These are phyloP conservation scores for Acrobasis suavella DNA, from an alignment of 2,888 invertebrate genomes.

Conservation along the genomic window DNA sequence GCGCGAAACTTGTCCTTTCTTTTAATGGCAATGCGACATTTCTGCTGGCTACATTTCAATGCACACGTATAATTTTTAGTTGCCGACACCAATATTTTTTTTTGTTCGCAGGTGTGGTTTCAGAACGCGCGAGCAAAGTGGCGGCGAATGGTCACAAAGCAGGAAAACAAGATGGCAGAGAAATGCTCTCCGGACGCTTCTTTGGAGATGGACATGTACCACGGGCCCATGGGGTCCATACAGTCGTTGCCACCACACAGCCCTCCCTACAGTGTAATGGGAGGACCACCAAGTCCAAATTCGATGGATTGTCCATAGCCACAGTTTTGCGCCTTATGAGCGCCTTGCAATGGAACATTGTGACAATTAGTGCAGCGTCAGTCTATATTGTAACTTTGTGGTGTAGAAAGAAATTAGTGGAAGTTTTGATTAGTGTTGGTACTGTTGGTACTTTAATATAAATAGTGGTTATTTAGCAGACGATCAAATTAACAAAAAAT, in stretches of 20 bases:
- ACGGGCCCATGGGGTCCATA: conserved; percentile 85
- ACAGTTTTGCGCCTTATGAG: conserved; percentile 71
- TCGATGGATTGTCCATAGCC: conserved; percentile 89
- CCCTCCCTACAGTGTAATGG: conserved; percentile 86
- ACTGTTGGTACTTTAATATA: conserved; percentile 2
- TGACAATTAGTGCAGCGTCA: conserved; percentile 31
- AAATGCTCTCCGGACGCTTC: conserved; percentile 86
- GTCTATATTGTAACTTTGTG: conserved; percentile 7
- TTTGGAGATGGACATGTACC: conserved; percentile 85
- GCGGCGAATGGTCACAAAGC: conserved; percentile 93
- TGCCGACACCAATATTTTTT: conserved; percentile 49
- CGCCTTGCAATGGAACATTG: conserved; percentile 50
- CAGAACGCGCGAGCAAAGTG: conserved; percentile 97
- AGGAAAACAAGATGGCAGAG: conserved; percentile 88
- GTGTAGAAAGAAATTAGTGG: conserved; percentile 23
- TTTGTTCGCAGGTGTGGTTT: conserved; percentile 93
- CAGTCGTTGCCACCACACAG: conserved; percentile 87
- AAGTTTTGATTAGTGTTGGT: conserved; percentile 15
- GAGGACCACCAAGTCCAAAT: conserved; percentile 86
- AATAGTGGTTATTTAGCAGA: background rate
- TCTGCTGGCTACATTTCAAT: conserved; percentile 52
- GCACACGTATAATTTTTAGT: conserved; percentile 43
- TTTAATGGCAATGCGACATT: conserved; percentile 50
- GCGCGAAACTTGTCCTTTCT: conserved; percentile 44
- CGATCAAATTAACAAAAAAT: background rate